These are phyloP conservation scores for Diceros bicornis DNA, from an alignment of 2,797 vertebrate genomes.

Conservation along the genomic window DNA sequence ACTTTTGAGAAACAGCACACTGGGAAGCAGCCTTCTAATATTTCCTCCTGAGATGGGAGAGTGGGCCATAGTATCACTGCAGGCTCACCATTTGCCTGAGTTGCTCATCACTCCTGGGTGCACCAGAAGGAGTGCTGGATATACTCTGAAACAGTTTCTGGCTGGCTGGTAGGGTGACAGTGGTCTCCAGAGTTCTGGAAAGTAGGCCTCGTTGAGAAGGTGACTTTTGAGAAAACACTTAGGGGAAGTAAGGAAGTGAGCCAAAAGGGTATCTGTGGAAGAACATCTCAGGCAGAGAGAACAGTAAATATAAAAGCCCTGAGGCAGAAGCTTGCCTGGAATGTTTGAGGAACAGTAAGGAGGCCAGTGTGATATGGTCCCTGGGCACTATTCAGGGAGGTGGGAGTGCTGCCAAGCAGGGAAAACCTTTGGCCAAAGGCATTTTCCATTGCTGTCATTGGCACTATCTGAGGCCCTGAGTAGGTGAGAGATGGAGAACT, in stretches of 20 bases:
- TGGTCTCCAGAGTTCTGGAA: neutral
- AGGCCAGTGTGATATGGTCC: neutral
- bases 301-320: neutral
- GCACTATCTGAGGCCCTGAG: neutral
- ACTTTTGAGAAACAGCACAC: neutral
- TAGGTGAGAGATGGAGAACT: neutral
- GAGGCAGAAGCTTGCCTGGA: neutral
- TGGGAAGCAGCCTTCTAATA: neutral
- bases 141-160: neutral
- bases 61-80: too few relatives aligned
- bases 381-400: neutral
- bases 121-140: neutral
- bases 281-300: neutral
- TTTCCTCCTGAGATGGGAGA: neutral
- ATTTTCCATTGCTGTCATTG: neutral
- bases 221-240: neutral
- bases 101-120: neutral
- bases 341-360: neutral
- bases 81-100: neutral
- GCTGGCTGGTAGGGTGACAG: neutral
- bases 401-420: neutral
- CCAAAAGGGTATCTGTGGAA: neutral
- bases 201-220: neutral
- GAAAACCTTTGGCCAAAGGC: neutral
- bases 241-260: neutral